Conservation (phyloP, 2,113 vertebrate species). For the Montifringilla adamsi region DNA sequence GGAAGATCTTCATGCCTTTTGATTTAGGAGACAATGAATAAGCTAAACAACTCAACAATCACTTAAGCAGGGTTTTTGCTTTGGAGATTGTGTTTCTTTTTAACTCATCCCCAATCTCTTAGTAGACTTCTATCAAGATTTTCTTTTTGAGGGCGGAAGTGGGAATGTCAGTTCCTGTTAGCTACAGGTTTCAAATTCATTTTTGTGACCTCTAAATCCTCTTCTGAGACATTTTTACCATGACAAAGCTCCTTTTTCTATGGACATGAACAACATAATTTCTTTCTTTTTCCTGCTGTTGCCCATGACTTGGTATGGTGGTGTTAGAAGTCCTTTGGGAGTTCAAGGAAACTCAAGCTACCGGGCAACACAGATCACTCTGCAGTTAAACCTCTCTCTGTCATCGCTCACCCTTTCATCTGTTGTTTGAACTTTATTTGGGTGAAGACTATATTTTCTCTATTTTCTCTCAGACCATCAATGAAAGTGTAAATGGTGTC, state of each 20-base stretch:
- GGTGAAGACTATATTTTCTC: not conserved
- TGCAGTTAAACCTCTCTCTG: not conserved
- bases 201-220: slow-evolving; percentile 1
- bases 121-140: not conserved
- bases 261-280: not conserved
- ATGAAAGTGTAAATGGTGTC: not conserved
- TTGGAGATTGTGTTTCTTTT: not conserved
- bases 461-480: not conserved
- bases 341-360: not conserved
- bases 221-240: slow-evolving; percentile 2
- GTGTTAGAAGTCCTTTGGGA: not conserved
- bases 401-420: not conserved
- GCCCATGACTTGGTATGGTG: not conserved
- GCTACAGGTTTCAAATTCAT: not conserved
- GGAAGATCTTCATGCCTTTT: not conserved
- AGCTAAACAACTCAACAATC: not conserved
- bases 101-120: fast-evolving
- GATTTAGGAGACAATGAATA: not conserved
- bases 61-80: not conserved
- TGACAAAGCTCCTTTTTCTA: not conserved
- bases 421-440: not conserved
- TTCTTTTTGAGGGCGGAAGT: not conserved
- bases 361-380: not conserved
- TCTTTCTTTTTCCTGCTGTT: not conserved
- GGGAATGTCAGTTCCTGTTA: not conserved